phyloP scores from a whole-genome alignment of 2,113 vertebrate genomes.

The Ageneiosus marmoratus region DNA sequence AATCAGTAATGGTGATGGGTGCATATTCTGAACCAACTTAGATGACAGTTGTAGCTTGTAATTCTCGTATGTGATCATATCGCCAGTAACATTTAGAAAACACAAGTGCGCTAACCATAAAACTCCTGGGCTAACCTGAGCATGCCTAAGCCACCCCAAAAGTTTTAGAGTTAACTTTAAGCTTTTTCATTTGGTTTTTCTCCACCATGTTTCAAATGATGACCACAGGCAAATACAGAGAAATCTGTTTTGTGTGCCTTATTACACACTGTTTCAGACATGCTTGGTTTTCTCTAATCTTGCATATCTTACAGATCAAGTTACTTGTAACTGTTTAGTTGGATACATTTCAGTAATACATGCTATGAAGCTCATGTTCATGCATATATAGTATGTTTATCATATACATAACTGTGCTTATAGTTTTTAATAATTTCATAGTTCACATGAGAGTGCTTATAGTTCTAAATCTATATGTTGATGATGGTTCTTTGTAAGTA shows the following conservation, averaged over 20 bases:
- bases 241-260: neutral
- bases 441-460: neutral
- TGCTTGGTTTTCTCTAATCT: neutral
- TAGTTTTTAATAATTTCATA: neutral
- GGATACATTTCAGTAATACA: neutral
- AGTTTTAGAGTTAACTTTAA: conserved; percentile 72
- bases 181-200: conserved; percentile 61
- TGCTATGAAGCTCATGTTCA: neutral
- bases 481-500: neutral
- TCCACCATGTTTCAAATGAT: conserved; percentile 86
- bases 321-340: neutral
- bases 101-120: conserved; percentile 68
- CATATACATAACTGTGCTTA: neutral
- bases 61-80: conserved; percentile 85
- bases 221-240: conserved; percentile 27
- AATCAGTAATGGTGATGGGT: conserved; percentile 81
- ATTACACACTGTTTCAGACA: neutral
- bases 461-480: neutral
- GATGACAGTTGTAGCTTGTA: conserved; percentile 98
- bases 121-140: conserved; percentile 62
- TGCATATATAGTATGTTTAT: neutral
- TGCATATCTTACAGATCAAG: neutral
- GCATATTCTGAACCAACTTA: conserved; percentile 99
- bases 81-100: conserved; percentile 91
- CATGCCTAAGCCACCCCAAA: conserved; percentile 49